Conservation (phyloP, 1,140 invertebrate genomes). For the Apis florea region DNA sequence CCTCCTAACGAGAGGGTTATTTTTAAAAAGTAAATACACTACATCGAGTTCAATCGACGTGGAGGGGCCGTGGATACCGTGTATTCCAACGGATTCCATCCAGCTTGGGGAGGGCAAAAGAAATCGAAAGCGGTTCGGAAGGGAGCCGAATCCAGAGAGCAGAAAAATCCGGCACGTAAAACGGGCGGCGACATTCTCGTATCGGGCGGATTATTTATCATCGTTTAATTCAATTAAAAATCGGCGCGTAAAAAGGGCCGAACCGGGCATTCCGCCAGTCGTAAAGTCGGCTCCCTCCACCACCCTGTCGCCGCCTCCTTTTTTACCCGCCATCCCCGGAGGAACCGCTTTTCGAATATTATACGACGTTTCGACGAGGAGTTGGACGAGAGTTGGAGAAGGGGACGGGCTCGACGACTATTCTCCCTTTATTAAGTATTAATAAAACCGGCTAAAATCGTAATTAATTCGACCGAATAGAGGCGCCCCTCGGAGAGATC, state of each 20-base stretch:
- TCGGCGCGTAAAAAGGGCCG: slow-evolving; percentile 47
- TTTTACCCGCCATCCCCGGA: not conserved
- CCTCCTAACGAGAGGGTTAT: no score
- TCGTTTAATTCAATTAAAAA: slow-evolving; percentile 54
- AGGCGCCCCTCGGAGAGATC: not conserved
- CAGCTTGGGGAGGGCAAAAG: not conserved
- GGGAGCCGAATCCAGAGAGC: slow-evolving; percentile 18
- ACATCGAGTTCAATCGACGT: no score
- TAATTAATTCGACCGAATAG: slow-evolving; percentile 44
- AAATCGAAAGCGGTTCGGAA: not conserved
- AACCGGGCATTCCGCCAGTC: slow-evolving; percentile 40
- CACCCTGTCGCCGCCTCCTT: not conserved
- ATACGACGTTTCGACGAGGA: slow-evolving; percentile 21
- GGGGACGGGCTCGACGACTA: no score
- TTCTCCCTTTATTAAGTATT: slow-evolving; percentile 29
- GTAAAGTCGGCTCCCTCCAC: slow-evolving; percentile 4
- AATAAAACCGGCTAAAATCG: slow-evolving; percentile 48
- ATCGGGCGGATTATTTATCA: slow-evolving; percentile 44
- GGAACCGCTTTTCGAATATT: slow-evolving; percentile 30
- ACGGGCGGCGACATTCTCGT: slow-evolving; percentile 27
- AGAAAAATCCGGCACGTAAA: slow-evolving; percentile 31
- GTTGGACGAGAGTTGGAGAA: no score
- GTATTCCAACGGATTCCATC: not conserved
- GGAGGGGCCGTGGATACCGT: not conserved
- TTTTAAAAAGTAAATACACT: no score